A percentile compares a stretch with the other conserved stretches of the same genome.
phyloP scores from a whole-genome alignment of 1,140 invertebrate species.

The Glossosoma conforme region DNA sequence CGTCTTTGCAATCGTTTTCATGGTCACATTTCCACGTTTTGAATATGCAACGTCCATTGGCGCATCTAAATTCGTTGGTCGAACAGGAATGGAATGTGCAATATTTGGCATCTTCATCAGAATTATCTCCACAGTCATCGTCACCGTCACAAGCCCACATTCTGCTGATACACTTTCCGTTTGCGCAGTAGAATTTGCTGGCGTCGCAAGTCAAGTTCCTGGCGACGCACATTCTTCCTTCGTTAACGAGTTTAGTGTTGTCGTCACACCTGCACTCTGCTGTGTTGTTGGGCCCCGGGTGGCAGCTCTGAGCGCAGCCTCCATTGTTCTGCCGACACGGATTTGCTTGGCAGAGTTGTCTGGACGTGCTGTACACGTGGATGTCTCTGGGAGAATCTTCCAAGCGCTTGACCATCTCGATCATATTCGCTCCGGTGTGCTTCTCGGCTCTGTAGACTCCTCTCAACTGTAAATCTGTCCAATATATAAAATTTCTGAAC shows the following conservation, averaged over 20 bases:
- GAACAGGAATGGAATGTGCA: constrained; percentile 93
- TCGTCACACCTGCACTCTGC: constrained; percentile 86
- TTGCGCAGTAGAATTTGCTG: constrained; percentile 88
- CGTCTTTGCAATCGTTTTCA: constrained; percentile 93
- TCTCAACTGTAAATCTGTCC: constrained; percentile 92
- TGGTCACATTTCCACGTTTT: constrained; percentile 92
- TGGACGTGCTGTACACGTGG: constrained; percentile 75
- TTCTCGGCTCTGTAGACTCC: constrained; percentile 96
- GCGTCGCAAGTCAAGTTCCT: constrained; percentile 84
- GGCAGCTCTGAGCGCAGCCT: constrained; percentile 92
- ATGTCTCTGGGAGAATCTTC: constrained; percentile 89
- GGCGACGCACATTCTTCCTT: constrained; percentile 84
- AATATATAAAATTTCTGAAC: constrained; percentile 89
- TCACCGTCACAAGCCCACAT: constrained; percentile 97
- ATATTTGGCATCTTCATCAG: constrained; percentile 89
- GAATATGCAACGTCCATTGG: constrained; percentile 92
- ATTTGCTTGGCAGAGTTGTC: constrained; percentile 79
- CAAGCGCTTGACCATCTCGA: constrained; percentile 87
- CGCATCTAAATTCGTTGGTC: constrained; percentile 88
- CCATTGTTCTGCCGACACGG: constrained; percentile 91
- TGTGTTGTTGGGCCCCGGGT: constrained; percentile 77
- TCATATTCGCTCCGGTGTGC: constrained; percentile 91
- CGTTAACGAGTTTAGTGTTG: constrained; percentile 83
- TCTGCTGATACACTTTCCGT: constrained; percentile 90
- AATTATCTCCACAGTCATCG: constrained; percentile 90